Percentiles rank a stretch among this genome's conserved stretches.
Evolutionary conservation across 2,797 vertebrate species (phyloP).

Genomic region (Craterocephalus amniculus): DNA sequence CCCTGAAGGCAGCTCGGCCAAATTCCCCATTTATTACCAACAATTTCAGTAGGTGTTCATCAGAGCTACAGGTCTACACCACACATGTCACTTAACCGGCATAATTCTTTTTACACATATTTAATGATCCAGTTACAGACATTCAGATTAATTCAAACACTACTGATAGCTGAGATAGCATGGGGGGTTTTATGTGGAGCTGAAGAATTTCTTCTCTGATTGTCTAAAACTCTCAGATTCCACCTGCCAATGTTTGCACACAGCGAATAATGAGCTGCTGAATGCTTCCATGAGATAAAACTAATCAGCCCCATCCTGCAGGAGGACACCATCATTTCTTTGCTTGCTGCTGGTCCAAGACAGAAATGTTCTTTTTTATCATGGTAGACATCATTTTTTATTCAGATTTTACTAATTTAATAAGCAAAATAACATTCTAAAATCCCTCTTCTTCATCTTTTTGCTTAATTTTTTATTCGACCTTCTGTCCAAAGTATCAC

Average conservation of each 20-base stretch:
- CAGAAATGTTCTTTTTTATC: background rate
- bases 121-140: background rate
- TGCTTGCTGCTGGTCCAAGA: too few relatives aligned
- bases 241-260: background rate
- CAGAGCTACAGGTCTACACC: background rate
- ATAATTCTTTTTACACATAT: background rate
- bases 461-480: too few relatives aligned
- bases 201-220: background rate
- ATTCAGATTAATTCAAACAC: background rate
- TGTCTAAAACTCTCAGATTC: background rate
- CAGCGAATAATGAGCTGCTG: background rate
- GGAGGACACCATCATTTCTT: background rate
- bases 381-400: background rate
- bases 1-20: constrained; percentile 5
- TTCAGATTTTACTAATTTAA: background rate
- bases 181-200: background rate
- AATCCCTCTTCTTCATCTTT: too few relatives aligned
- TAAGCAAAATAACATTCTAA: too few relatives aligned
- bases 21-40: background rate
- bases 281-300: background rate
- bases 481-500: too few relatives aligned
- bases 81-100: background rate
- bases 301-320: background rate
- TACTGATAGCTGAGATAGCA: background rate
- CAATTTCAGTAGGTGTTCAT: background rate